Evolutionary conservation across 2,797 vertebrate species (phyloP).

Genomic region (Jordanella pulchra): DNA sequence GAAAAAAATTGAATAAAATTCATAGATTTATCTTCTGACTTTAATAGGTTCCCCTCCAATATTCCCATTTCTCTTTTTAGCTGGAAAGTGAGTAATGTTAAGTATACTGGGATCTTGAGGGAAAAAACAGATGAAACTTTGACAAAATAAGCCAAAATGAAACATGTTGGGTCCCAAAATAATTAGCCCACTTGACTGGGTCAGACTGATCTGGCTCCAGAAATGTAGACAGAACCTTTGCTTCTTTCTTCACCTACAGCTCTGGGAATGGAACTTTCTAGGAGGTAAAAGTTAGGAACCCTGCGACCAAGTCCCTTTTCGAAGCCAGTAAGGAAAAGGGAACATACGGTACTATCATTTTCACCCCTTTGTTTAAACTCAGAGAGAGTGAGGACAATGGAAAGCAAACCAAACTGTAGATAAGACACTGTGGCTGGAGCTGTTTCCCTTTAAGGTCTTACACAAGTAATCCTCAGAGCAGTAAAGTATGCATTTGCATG

Average conservation of each 20-base stretch:
- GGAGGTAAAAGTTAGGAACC: too few species aligned
- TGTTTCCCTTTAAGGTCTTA: neutral
- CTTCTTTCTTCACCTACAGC: too few species aligned
- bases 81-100: neutral
- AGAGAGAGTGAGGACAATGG: neutral
- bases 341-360: neutral
- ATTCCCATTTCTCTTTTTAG: neutral
- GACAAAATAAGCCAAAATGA: too few species aligned
- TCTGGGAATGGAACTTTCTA: too few species aligned
- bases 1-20: neutral
- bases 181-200: too few species aligned
- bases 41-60: neutral
- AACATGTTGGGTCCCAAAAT: too few species aligned
- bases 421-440: neutral
- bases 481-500: neutral
- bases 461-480: neutral
- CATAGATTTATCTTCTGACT: too few species aligned
- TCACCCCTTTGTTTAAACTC: neutral
- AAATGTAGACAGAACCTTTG: too few species aligned
- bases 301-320: neutral
- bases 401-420: neutral
- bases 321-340: neutral
- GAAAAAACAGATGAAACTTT: too few species aligned
- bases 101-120: too few species aligned
- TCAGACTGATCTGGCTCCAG: too few species aligned